Conservation (phyloP, 2,888 invertebrate genomes). For the Tenthredo amoena region DNA sequence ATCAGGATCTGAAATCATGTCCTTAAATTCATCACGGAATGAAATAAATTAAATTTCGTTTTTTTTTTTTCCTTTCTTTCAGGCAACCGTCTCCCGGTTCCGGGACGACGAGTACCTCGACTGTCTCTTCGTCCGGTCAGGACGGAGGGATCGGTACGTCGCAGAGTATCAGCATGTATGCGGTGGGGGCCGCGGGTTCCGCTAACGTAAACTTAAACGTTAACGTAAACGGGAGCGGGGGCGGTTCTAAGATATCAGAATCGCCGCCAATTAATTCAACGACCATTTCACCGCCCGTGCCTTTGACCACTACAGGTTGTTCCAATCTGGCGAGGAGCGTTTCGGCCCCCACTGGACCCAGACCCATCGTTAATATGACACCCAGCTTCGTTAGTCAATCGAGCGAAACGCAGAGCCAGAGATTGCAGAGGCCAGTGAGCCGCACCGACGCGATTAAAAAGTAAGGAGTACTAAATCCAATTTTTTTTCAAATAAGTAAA, state of each 20-base stretch:
- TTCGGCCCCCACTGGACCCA: conserved; percentile 71
- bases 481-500: neutral
- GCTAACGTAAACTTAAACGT: conserved; percentile 61
- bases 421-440: conserved; percentile 78
- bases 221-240: conserved; percentile 64
- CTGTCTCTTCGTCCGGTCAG: conserved; percentile 69
- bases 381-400: conserved; percentile 71
- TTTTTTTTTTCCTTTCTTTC: conserved; percentile 55
- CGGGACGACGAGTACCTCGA: conserved; percentile 74
- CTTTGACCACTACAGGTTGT: conserved; percentile 53
- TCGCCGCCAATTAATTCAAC: conserved; percentile 49
- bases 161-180: conserved; percentile 71
- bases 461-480: conserved; percentile 67
- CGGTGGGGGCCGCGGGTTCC: conserved; percentile 64
- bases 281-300: conserved; percentile 62
- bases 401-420: conserved; percentile 77
- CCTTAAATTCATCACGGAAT: neutral
- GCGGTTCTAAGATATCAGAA: conserved; percentile 22
- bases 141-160: conserved; percentile 61
- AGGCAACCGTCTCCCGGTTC: conserved; percentile 78
- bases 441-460: conserved; percentile 76
- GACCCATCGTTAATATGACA: conserved; percentile 68
- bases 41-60: no score
- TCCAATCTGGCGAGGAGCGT: conserved; percentile 70
- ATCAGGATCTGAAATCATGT: neutral